Evolutionary conservation across 1,140 invertebrate species (phyloP), one percentile per base, ranked within the genome.

Genomic region (Drosophila serrata): DNA sequence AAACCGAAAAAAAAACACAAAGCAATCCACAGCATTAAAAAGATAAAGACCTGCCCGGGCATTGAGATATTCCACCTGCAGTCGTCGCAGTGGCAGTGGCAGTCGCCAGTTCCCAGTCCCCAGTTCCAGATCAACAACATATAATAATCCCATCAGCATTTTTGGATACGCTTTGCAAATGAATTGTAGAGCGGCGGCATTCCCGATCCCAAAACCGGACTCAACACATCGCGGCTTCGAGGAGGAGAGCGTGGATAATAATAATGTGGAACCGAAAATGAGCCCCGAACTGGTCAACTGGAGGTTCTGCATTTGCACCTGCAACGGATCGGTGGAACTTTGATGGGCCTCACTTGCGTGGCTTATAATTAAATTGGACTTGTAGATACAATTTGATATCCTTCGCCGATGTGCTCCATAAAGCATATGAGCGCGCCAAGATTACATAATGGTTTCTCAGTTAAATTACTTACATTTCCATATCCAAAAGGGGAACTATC

Each of bases 111-210:
- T 31, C 31, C 6, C 13, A 37, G 56, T 49, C 43, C 51, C 64
- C 62, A 76, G 77, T 79, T 59, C 64, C 59, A 68, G 61, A 77
- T 67, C 73, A 82, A 61, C 86, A 90, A 85, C 85, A 78, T 90
- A 90, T 90, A 90, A 90, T 90, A 90, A 90, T 90, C 85, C 85
- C 85, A 90, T 90, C 85, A 90, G 84, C 85, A 90, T 90, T 90
- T 90, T 90, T 85, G 86, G 85, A 90, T 90, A 90, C 85, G 85
- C 85, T 90, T 90, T 90, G 85, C 85, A 90, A 88, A 90, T 88
- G 85, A 88, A 88, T 88, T 90, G 84, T 84, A 77, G 57, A 82
- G 64, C 80, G 79, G 68, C 69, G 60, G 63, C 73, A 67, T 68
- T 79, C 62, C 62, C 55, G 48, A 35, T 43, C 58, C 60, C 43